Conservation (phyloP, 2,888 invertebrate genomes). For the Campoplex nolae region DNA sequence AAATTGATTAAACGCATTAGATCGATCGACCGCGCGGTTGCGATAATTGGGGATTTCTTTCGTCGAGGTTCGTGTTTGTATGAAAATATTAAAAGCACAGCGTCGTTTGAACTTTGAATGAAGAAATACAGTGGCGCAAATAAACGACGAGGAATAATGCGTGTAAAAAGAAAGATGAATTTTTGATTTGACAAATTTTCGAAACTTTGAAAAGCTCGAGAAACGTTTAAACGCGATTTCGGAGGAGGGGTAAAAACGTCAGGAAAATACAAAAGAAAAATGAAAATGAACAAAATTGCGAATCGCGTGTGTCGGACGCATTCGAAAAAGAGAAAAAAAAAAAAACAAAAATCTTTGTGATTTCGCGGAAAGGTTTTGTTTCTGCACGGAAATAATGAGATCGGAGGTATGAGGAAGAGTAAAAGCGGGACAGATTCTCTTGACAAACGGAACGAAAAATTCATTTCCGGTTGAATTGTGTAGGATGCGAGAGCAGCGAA, state of each 20-base stretch:
- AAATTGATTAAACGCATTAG: not conserved
- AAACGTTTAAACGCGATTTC: not conserved
- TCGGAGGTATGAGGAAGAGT: not conserved
- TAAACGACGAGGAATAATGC: not conserved
- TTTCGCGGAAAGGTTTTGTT: not conserved
- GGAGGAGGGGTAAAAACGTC: not conserved
- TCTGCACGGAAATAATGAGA: not conserved
- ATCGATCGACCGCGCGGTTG: too few relatives aligned
- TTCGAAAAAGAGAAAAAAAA: not conserved
- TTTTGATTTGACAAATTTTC: too few relatives aligned
- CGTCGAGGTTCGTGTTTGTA: too few relatives aligned
- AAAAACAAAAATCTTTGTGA: not conserved
- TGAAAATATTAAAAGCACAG: too few relatives aligned
- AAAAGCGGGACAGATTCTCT: not conserved
- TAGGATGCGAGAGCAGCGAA: not conserved
- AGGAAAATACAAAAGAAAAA: not conserved
- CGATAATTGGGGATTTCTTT: too few relatives aligned
- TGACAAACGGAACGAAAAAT: constrained; percentile 25
- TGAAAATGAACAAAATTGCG: not conserved
- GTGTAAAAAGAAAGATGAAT: not conserved
- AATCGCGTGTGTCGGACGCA: not conserved
- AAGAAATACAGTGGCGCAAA: not conserved
- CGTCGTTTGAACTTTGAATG: not conserved
- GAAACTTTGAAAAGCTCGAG: not conserved
- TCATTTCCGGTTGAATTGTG: constrained; percentile 29